These are phyloP conservation scores for Thereva unica DNA, from an alignment of 2,888 invertebrate genomes.

Conservation along the genomic window DNA sequence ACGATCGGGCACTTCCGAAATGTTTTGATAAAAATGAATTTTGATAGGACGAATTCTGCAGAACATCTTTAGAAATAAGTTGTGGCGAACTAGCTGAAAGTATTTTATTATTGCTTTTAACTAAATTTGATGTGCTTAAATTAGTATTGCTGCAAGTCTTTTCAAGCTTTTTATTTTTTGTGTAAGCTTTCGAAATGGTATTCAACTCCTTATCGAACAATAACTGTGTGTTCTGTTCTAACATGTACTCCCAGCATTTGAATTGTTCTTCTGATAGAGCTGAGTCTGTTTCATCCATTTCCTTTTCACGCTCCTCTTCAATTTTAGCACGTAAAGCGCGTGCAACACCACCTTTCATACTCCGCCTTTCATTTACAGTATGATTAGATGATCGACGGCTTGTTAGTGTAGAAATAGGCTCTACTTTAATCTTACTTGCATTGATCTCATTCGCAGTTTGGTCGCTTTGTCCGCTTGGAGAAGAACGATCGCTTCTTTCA, in stretches of 20 bases:
- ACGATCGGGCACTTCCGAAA: conserved; percentile 79
- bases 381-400: conserved; percentile 58
- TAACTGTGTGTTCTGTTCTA: conserved; percentile 87
- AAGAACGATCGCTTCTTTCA: conserved; percentile 71
- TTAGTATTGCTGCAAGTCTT: conserved; percentile 39
- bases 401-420: conserved; percentile 55
- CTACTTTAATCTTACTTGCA: conserved; percentile 51
- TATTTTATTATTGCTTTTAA: conserved; percentile 58
- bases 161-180: conserved; percentile 52
- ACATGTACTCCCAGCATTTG: conserved; percentile 92
- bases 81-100: conserved; percentile 74
- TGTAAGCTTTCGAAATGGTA: conserved; percentile 69
- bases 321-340: conserved; percentile 66
- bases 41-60: conserved; percentile 46
- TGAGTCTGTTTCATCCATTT: conserved; percentile 62
- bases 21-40: conserved; percentile 70
- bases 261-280: conserved; percentile 82
- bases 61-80: conserved; percentile 52
- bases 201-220: conserved; percentile 86
- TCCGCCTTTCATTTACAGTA: conserved; percentile 60
- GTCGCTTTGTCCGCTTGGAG: conserved; percentile 86
- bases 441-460: conserved; percentile 59
- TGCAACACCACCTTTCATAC: conserved; percentile 65
- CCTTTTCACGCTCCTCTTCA: conserved; percentile 65
- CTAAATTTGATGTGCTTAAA: conserved; percentile 46